A percentile compares a stretch with the other conserved stretches of the same genome.
These are phyloP conservation scores for Aradus depressus DNA, from an alignment of 2,888 invertebrate species.

Conservation along the genomic window DNA sequence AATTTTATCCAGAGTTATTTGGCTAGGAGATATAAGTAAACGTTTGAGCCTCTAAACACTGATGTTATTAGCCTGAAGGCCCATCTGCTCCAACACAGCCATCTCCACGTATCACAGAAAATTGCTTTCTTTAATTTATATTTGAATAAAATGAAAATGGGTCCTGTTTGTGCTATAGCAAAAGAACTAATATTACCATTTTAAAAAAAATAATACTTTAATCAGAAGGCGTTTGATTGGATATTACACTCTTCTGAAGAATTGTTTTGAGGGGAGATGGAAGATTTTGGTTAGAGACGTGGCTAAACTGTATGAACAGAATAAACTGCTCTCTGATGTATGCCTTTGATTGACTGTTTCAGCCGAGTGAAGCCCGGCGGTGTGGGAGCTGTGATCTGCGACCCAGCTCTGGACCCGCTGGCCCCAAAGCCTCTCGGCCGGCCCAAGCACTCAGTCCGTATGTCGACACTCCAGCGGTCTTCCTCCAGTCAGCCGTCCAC, in stretches of 20 bases:
- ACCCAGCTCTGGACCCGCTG: conserved; percentile 54
- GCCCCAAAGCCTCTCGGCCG: conserved; percentile 41
- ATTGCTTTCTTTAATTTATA: too few species aligned
- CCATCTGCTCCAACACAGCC: too few species aligned
- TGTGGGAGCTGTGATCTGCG: conserved; percentile 39
- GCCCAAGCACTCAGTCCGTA: conserved; percentile 37
- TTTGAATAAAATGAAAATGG: too few species aligned
- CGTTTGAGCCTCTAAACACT: too few species aligned
- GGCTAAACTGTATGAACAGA: not conserved
- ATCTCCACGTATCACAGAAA: too few species aligned
- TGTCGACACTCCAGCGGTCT: conserved; percentile 45
- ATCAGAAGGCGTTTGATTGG: too few species aligned
- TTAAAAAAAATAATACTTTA: too few species aligned
- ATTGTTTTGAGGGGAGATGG: not conserved
- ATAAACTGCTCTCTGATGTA: not conserved
- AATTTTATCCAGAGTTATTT: too few species aligned
- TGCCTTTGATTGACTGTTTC: not conserved
- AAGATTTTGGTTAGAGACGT: not conserved
- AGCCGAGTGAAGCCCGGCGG: conserved; percentile 12
- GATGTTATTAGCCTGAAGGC: too few species aligned
- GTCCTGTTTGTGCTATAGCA: too few species aligned
- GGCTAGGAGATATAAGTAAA: too few species aligned
- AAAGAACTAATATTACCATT: too few species aligned
- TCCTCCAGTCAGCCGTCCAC: conserved; percentile 29
- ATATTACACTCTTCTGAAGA: not conserved